Evolutionary conservation across 2,888 invertebrate species (phyloP).

Genomic region (Serrognathus titanus): DNA sequence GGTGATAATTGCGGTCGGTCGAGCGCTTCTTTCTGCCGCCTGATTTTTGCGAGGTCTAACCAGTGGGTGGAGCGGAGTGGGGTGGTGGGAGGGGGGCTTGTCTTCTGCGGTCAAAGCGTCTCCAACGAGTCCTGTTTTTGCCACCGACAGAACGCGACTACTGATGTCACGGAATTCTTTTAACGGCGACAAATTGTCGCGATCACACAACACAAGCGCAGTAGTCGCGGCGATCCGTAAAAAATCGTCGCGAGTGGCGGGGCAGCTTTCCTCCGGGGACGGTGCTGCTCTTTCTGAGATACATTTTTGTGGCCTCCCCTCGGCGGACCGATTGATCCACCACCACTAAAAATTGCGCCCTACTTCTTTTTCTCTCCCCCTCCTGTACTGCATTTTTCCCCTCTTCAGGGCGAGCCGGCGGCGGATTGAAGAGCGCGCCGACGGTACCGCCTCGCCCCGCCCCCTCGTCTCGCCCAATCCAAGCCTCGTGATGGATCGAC

Average conservation of each 20-base stretch:
- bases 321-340: constrained; percentile 48
- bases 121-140: constrained; percentile 46
- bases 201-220: constrained; percentile 51
- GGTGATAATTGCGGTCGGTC: constrained; percentile 52
- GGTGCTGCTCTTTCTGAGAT: constrained; percentile 47
- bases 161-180: constrained; percentile 52
- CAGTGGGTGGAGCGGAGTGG: constrained; percentile 61
- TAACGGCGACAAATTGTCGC: constrained; percentile 52
- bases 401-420: constrained; percentile 52
- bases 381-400: constrained; percentile 50
- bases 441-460: constrained; percentile 50
- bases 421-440: constrained; percentile 44
- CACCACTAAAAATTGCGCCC: constrained; percentile 52
- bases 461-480: constrained; percentile 49
- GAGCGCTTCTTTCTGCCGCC: constrained; percentile 58
- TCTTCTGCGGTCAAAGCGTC: constrained; percentile 44
- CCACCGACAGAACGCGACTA: constrained; percentile 50
- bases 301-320: constrained; percentile 47
- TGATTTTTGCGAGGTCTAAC: constrained; percentile 53
- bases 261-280: constrained; percentile 44
- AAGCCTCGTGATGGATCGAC: constrained; percentile 47
- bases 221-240: constrained; percentile 42
- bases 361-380: constrained; percentile 49
- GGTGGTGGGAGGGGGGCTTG: constrained; percentile 49
- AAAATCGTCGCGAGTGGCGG: constrained; percentile 41